Conservation (phyloP, 2,797 vertebrate genomes). For the Sebastes trivittatus region DNA sequence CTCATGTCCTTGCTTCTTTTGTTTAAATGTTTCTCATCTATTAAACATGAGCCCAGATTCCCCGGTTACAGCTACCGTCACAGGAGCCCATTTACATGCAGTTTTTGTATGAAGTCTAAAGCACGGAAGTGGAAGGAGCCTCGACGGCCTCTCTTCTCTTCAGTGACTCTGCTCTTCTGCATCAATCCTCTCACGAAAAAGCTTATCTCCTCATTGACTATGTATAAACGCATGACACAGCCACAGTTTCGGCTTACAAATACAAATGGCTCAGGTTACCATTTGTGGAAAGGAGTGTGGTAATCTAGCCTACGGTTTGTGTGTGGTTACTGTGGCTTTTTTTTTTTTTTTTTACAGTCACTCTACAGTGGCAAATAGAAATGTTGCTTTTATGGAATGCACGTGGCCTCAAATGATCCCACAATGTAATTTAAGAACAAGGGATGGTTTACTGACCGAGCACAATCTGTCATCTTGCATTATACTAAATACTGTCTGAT, state of each 20-base stretch:
- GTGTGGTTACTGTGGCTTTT: not conserved
- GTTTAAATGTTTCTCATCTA: slow-evolving; percentile 62
- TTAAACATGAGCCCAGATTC: slow-evolving; percentile 72
- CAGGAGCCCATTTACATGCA: slow-evolving; percentile 42
- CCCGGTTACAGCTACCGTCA: slow-evolving; percentile 28
- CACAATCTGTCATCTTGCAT: not conserved
- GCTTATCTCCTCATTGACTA: slow-evolving; percentile 33
- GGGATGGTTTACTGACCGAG: not conserved
- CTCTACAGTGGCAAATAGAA: not conserved
- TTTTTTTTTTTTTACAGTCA: not conserved
- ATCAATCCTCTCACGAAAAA: slow-evolving; percentile 19
- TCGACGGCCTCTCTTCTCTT: slow-evolving; percentile 35
- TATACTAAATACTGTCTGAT: not conserved
- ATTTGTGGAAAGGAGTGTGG: not conserved
- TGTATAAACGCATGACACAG: slow-evolving; percentile 18
- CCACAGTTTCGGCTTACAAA: not conserved
- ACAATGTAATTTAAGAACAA: not conserved
- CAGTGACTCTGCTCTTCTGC: slow-evolving; percentile 18
- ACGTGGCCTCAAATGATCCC: not conserved
- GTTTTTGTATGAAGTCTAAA: slow-evolving; percentile 32
- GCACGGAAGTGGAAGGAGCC: slow-evolving; percentile 27
- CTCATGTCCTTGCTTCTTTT: slow-evolving; percentile 35
- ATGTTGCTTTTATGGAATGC: not conserved
- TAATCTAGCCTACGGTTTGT: not conserved
- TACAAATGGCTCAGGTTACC: not conserved